Percentiles rank a stretch among this genome's conserved stretches.
Conservation (phyloP, 2,113 vertebrate species). For the Bujurquina vittata region DNA sequence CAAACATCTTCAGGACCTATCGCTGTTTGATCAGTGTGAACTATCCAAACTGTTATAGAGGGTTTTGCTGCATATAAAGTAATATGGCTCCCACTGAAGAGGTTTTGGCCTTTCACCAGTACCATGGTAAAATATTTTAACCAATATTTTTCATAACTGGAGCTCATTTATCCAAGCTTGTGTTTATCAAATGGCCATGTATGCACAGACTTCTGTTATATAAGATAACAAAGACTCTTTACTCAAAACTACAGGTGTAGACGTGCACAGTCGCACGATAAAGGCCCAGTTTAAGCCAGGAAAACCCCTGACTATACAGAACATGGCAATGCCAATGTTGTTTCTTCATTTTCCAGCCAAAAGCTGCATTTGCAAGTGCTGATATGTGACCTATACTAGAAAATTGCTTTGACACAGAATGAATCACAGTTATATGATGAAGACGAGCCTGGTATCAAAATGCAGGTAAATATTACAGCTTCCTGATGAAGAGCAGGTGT, state of each 20-base stretch:
- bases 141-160: background rate
- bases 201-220: background rate
- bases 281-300: background rate
- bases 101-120: too few relatives aligned
- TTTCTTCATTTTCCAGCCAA: background rate
- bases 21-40: background rate
- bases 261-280: background rate
- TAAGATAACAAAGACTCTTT: background rate
- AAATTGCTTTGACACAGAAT: background rate
- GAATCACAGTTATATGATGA: background rate
- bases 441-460: background rate
- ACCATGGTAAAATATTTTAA: background rate
- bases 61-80: background rate
- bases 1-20: background rate
- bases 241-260: background rate
- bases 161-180: background rate
- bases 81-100: too few relatives aligned
- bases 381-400: background rate
- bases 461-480: background rate
- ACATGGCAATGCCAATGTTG: background rate
- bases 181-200: background rate
- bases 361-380: background rate
- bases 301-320: background rate
- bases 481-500: too few relatives aligned
- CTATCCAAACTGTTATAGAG: background rate